Conservation (phyloP, 1,140 invertebrate genomes). For the Drosophila sucinea region DNA sequence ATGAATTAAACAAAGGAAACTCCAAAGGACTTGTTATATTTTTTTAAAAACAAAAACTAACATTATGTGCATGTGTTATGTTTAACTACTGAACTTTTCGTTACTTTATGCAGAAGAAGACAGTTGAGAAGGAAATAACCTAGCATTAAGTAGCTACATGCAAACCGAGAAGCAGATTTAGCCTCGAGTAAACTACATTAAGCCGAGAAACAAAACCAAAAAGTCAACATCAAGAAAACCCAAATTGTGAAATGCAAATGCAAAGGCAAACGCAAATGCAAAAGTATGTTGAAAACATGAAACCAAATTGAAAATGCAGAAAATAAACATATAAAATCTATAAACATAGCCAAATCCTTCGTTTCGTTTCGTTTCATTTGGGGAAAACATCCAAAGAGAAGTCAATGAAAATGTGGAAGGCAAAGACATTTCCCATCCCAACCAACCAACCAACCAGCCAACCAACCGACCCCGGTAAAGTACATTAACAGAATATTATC, state of each 20-base stretch:
- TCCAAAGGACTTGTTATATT: conserved; percentile 79
- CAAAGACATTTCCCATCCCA: neutral
- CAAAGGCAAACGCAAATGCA: conserved; percentile 26
- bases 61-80: conserved; percentile 55
- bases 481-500: conserved; percentile 71
- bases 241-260: conserved; percentile 30
- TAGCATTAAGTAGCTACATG: conserved; percentile 37
- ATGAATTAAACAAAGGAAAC: conserved; percentile 25
- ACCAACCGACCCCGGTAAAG: conserved; percentile 29
- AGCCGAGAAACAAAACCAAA: conserved; percentile 41
- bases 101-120: conserved; percentile 38
- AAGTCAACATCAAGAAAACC: conserved; percentile 23
- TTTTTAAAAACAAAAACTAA: conserved; percentile 66
- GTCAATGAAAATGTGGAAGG: neutral
- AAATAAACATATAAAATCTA: conserved; percentile 57
- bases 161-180: conserved; percentile 40
- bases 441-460: conserved; percentile 19
- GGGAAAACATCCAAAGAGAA: neutral
- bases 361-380: conserved; percentile 27
- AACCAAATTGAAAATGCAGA: conserved; percentile 41
- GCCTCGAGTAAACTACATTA: conserved; percentile 38
- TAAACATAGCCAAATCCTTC: conserved; percentile 36
- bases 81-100: conserved; percentile 50
- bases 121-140: conserved; percentile 32
- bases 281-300: conserved; percentile 59